Conservation (phyloP, 2,888 invertebrate species). For the Synanthedon myopaeformis region DNA sequence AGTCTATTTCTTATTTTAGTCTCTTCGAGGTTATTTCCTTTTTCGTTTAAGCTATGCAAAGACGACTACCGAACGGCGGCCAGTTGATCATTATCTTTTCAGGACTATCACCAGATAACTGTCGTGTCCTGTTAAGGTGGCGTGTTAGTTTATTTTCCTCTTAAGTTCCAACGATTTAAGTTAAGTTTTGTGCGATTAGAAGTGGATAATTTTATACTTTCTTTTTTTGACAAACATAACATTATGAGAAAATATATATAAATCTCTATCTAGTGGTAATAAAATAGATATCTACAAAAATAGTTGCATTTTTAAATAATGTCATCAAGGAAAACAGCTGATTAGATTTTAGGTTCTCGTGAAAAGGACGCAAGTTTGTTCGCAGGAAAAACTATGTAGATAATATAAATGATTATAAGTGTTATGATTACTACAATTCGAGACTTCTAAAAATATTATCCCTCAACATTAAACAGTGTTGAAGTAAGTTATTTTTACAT, state of each 20-base stretch:
- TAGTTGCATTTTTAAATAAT: conserved; percentile 61
- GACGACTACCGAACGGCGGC: conserved; percentile 17
- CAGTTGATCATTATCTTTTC: not conserved
- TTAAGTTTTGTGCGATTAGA: conserved; percentile 42
- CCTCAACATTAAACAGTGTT: conserved; percentile 46
- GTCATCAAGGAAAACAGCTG: conserved; percentile 35
- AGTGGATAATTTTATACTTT: conserved; percentile 20
- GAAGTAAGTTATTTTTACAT: conserved; percentile 18
- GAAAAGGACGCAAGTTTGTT: conserved; percentile 16
- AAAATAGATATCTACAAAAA: conserved; percentile 68
- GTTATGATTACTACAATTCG: conserved; percentile 47
- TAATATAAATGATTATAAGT: conserved; percentile 32
- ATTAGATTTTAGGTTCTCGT: conserved; percentile 23
- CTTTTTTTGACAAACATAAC: conserved; percentile 52
- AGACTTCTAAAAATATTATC: conserved; percentile 62
- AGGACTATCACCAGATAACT: not conserved
- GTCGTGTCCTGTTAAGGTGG: conserved; percentile 7
- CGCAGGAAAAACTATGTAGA: conserved; percentile 32
- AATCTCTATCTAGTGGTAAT: conserved; percentile 64
- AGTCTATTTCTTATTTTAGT: conserved; percentile 1
- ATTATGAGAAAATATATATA: conserved; percentile 59
- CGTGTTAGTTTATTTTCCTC: conserved; percentile 17
- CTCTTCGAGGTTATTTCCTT: conserved; percentile 23
- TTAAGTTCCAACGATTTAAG: not conserved
- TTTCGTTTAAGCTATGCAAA: conserved; percentile 26